Conservation (phyloP, 1,140 invertebrate genomes). For the Bombus waltoni region DNA sequence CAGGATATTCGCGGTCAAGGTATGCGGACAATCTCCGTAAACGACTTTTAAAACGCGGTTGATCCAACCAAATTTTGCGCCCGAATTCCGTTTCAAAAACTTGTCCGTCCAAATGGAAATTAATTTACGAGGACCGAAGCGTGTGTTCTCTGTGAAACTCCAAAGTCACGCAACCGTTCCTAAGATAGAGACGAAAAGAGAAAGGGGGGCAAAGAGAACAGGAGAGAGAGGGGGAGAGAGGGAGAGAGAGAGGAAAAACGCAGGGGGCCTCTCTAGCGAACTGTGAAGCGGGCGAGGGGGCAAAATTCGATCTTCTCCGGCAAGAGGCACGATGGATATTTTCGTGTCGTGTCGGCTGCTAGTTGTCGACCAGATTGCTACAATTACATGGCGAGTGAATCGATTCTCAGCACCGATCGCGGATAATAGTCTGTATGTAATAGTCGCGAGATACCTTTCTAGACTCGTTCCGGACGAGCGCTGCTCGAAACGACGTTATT, state of each 20-base stretch:
- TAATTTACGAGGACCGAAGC: neutral
- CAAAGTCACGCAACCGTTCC: neutral
- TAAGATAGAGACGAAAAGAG: neutral
- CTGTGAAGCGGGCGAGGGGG: constrained; percentile 9
- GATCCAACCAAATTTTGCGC: no score
- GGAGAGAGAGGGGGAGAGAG: neutral
- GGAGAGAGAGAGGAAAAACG: neutral
- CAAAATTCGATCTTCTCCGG: constrained; percentile 24
- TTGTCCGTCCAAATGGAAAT: neutral
- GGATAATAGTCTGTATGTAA: constrained; percentile 60
- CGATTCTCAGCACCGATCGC: constrained; percentile 48
- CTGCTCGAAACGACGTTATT: constrained; percentile 40
- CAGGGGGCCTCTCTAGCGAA: constrained; percentile 13
- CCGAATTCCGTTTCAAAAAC: neutral
- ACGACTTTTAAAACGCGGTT: no score
- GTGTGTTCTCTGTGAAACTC: neutral
- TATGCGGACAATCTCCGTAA: no score
- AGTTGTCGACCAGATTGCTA: constrained; percentile 59
- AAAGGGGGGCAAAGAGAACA: no score
- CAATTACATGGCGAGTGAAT: constrained; percentile 61
- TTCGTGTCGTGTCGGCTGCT: constrained; percentile 26
- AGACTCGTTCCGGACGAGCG: constrained; percentile 47
- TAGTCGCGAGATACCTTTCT: constrained; percentile 50
- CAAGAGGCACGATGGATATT: constrained; percentile 35
- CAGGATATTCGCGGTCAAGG: no score